These are phyloP conservation scores for Trinectes maculatus DNA, from an alignment of 2,113 vertebrate genomes.

Conservation along the genomic window DNA sequence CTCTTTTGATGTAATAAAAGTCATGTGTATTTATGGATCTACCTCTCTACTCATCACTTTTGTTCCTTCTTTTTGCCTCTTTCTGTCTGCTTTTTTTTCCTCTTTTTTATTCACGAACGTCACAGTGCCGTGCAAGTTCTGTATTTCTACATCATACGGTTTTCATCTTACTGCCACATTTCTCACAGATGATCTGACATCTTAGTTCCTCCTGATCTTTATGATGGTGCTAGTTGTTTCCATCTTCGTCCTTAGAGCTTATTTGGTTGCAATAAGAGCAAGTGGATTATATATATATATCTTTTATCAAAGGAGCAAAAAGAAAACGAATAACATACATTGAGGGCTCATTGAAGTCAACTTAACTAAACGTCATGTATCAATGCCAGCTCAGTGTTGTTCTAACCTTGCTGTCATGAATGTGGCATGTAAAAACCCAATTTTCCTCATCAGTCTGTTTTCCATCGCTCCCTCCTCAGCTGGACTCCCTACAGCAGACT, in stretches of 20 bases:
- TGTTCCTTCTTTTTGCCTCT: neutral
- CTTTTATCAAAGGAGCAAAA: no score
- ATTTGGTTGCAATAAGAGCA: no score
- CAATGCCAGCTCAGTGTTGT: neutral
- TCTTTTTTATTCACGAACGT: neutral
- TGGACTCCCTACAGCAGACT: slow-evolving; percentile 79
- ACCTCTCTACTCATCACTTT: neutral
- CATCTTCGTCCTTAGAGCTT: neutral
- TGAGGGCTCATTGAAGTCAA: neutral
- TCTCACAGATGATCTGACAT: neutral
- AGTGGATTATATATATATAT: no score
- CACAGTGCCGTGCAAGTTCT: neutral
- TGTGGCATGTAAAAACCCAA: neutral
- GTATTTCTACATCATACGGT: neutral
- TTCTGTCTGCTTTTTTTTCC: slow-evolving; percentile 30
- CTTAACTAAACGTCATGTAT: neutral
- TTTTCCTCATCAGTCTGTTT: neutral
- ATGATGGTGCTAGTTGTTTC: neutral
- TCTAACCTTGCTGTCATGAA: neutral
- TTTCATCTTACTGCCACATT: neutral
- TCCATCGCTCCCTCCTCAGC: slow-evolving; percentile 49
- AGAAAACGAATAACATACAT: no score
- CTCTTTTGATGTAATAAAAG: neutral
- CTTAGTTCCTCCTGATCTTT: neutral
- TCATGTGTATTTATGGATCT: slow-evolving; percentile 4